Conservation (phyloP, 2,888 invertebrate species). For the Ferrisia virgata region DNA sequence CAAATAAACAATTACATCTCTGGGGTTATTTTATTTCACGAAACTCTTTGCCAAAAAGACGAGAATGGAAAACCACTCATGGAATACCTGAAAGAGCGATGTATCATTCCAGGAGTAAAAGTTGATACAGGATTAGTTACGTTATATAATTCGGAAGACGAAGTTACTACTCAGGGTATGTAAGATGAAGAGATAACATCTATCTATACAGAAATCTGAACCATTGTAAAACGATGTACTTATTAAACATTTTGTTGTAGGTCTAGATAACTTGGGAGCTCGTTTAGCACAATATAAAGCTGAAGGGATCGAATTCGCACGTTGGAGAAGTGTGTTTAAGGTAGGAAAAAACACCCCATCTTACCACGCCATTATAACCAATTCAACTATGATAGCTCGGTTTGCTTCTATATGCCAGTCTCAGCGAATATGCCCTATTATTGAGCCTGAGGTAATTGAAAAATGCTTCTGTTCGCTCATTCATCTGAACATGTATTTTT, state of each 20-base stretch:
- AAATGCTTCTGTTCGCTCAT: no score
- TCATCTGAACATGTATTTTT: no score
- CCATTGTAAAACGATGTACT: no score
- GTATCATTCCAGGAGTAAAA: slow-evolving; percentile 94
- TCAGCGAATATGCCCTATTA: slow-evolving; percentile 96
- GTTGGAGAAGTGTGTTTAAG: slow-evolving; percentile 96
- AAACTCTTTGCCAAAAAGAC: slow-evolving; percentile 94
- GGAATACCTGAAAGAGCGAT: slow-evolving; percentile 76
- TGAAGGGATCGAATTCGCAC: slow-evolving; percentile 95
- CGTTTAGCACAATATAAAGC: slow-evolving; percentile 96
- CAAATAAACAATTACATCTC: slow-evolving; percentile 77
- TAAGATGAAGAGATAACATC: no score
- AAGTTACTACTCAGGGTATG: slow-evolving; percentile 93
- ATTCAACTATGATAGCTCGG: slow-evolving; percentile 92
- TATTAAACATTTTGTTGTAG: slow-evolving; percentile 53
- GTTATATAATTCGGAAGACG: slow-evolving; percentile 87
- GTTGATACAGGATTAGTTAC: slow-evolving; percentile 96
- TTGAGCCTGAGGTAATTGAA: slow-evolving; percentile 78
- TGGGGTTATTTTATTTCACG: slow-evolving; percentile 97
- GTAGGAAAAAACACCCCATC: slow-evolving; percentile 87
- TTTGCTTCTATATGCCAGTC: slow-evolving; percentile 95
- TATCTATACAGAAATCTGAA: no score
- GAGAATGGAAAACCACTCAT: slow-evolving; percentile 84
- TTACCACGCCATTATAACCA: slow-evolving; percentile 84
- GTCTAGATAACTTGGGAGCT: slow-evolving; percentile 86